Evolutionary conservation across 2,888 invertebrate genomes (phyloP).

Genomic region (Chrysolina oricalcia): DNA sequence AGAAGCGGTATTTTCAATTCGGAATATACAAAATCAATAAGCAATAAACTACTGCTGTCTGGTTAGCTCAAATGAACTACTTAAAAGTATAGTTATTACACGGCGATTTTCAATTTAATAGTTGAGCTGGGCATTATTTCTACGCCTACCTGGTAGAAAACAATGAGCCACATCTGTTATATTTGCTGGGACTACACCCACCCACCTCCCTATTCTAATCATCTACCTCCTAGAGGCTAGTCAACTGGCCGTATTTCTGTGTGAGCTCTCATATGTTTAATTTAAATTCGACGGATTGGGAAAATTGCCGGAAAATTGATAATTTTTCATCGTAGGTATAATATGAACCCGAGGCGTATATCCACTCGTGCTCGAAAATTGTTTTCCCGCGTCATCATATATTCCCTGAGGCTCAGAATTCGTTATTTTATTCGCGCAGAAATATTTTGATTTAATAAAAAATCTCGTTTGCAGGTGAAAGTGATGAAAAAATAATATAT

Average conservation of each 20-base stretch:
- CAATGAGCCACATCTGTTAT: slow-evolving; percentile 53
- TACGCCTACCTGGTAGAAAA: slow-evolving; percentile 57
- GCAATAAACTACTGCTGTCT: slow-evolving; percentile 1
- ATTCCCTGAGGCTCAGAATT: too few species aligned
- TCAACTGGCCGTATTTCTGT: background rate
- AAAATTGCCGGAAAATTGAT: slow-evolving; percentile 16
- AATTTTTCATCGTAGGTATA: background rate
- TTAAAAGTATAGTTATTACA: slow-evolving; percentile 40
- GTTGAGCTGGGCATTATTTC: slow-evolving; percentile 55
- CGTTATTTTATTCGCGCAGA: too few species aligned
- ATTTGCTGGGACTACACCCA: slow-evolving; percentile 25
- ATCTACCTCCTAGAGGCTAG: slow-evolving; percentile 45
- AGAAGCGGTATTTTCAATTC: background rate
- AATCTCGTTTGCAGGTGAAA: too few species aligned
- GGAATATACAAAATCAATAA: background rate
- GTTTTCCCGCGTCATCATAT: too few species aligned
- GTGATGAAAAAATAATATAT: too few species aligned
- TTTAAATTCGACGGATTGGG: background rate
- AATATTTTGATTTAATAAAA: too few species aligned
- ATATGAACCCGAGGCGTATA: background rate
- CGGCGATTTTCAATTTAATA: slow-evolving; percentile 58
- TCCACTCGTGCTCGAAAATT: too few species aligned
- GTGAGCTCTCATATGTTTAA: background rate
- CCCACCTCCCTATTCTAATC: slow-evolving; percentile 49
- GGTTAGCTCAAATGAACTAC: slow-evolving; percentile 34